Conservation (phyloP, 2,797 vertebrate genomes). For the Sebastes cheni region DNA sequence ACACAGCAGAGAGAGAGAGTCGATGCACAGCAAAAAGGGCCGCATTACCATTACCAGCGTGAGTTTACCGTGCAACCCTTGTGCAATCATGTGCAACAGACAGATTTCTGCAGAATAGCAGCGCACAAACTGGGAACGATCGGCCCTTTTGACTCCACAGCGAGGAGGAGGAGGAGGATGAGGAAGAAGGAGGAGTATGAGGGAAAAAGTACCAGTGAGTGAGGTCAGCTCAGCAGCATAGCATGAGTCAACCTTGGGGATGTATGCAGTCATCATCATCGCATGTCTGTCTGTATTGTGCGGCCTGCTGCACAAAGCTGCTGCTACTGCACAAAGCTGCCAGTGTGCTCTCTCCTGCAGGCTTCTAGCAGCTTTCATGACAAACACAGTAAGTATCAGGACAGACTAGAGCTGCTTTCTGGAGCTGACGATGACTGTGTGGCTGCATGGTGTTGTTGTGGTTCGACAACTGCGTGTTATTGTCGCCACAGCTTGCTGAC, state of each 20-base stretch:
- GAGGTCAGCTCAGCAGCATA: conserved; percentile 86
- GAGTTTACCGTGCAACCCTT: conserved; percentile 61
- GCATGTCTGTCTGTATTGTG: conserved; percentile 42
- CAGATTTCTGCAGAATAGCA: conserved; percentile 57
- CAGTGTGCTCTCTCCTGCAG: conserved; percentile 1
- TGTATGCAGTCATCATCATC: conserved; percentile 82
- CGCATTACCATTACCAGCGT: conserved; percentile 49
- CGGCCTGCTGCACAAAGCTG: conserved; percentile 57
- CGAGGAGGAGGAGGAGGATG: not conserved
- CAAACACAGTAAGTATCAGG: conserved; percentile 68
- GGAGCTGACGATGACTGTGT: not conserved
- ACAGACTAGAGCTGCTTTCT: not conserved
- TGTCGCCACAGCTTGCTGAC: conserved; percentile 42
- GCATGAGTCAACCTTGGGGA: conserved; percentile 85
- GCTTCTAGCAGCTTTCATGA: conserved; percentile 39
- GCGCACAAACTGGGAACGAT: conserved; percentile 25
- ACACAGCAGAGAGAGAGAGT: conserved; percentile 38
- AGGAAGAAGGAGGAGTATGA: not conserved
- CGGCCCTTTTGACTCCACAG: conserved; percentile 59
- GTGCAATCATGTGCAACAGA: conserved; percentile 73
- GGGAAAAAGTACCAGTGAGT: conserved; percentile 65
- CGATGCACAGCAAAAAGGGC: conserved; percentile 59
- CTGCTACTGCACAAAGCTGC: not conserved
- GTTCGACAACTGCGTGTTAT: conserved; percentile 17
- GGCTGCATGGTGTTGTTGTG: conserved; percentile 2